Evolutionary conservation across 1,140 invertebrate species (phyloP).

Genomic region (Probaryconus sp.): DNA sequence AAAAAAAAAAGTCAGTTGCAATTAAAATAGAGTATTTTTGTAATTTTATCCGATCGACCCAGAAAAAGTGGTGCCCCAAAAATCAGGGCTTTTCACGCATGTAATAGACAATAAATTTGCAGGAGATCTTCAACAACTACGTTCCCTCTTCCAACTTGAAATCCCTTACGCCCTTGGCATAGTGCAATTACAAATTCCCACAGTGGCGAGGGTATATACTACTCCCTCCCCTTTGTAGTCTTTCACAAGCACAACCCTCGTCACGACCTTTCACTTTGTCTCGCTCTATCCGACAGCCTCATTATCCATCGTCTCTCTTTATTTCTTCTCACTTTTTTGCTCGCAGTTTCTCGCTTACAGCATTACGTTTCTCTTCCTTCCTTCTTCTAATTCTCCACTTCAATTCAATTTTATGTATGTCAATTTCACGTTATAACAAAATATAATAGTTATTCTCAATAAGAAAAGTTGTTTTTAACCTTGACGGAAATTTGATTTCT

Average conservation of each 20-base stretch:
- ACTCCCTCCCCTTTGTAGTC: conserved; percentile 47
- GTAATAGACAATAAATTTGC: conserved; percentile 64
- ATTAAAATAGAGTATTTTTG: no score
- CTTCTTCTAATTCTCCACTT: conserved; percentile 17
- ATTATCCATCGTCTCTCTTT: conserved; percentile 12
- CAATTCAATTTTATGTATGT: conserved; percentile 19
- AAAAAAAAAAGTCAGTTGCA: no score
- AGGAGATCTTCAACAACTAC: conserved; percentile 17
- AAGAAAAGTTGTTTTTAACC: no score
- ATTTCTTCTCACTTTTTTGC: conserved; percentile 23
- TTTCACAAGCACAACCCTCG: conserved; percentile 57
- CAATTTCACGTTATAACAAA: neutral
- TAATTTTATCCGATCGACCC: no score
- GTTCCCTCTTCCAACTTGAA: conserved; percentile 29
- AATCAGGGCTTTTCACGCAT: conserved; percentile 35
- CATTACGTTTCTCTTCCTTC: conserved; percentile 22
- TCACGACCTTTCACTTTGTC: conserved; percentile 49
- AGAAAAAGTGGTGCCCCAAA: no score
- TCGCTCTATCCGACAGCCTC: conserved; percentile 6
- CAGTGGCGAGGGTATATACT: conserved; percentile 64
- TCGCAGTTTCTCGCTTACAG: conserved; percentile 12
- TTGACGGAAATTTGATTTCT: no score
- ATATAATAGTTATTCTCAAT: no score
- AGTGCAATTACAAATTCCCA: conserved; percentile 75
- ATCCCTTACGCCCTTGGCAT: conserved; percentile 58